A percentile compares a stretch with the other conserved stretches of the same genome.
phyloP scores from a whole-genome alignment of 2,888 invertebrate genomes.

The Eupeodes luniger region DNA sequence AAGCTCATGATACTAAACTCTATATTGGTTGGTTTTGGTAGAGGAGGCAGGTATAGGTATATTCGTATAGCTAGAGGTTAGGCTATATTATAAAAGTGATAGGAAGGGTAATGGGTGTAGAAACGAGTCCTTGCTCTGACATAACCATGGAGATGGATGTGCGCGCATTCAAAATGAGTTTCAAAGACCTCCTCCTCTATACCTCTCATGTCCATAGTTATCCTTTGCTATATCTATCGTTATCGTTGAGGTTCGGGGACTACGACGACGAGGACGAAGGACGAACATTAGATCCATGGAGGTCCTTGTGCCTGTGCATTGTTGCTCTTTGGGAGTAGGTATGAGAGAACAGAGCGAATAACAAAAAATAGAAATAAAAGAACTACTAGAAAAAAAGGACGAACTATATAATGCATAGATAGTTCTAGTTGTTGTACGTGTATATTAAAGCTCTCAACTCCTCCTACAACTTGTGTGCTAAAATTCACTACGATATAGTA shows the following conservation, averaged over 20 bases:
- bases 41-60: too few species aligned
- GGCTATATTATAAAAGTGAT: background rate
- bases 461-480: constrained; percentile 68
- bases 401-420: constrained; percentile 71
- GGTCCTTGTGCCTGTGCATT: constrained; percentile 49
- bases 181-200: constrained; percentile 29
- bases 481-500: constrained; percentile 44
- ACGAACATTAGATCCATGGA: background rate
- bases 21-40: constrained; percentile 24
- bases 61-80: background rate
- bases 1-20: constrained; percentile 46
- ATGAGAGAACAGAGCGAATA: constrained; percentile 35
- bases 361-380: constrained; percentile 26
- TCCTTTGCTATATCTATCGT: background rate
- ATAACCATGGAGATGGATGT: constrained; percentile 72
- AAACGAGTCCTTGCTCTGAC: constrained; percentile 58
- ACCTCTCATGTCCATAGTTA: background rate
- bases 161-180: constrained; percentile 75
- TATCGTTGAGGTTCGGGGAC: background rate
- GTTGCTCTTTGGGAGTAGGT: constrained; percentile 63
- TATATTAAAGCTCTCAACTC: constrained; percentile 69
- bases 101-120: constrained; percentile 44
- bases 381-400: constrained; percentile 44
- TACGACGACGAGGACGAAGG: too few species aligned
- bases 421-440: constrained; percentile 65